phyloP scores from a whole-genome alignment of 2,888 invertebrate genomes.

The Cantharis rufa region DNA sequence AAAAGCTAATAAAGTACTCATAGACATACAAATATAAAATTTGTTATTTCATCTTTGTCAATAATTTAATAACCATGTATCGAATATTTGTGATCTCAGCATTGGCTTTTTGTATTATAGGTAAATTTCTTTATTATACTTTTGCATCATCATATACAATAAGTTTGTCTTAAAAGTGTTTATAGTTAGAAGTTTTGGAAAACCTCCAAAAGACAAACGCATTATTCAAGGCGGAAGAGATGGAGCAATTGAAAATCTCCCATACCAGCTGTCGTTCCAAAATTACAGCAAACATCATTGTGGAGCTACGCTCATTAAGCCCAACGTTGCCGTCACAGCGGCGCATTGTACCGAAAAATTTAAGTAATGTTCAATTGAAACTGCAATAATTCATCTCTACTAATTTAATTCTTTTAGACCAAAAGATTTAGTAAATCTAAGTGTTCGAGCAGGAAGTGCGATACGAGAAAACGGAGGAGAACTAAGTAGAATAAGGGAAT shows the following conservation, averaged over 20 bases:
- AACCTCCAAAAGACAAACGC: not conserved
- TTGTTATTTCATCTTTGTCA: not conserved
- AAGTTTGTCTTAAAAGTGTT: not conserved
- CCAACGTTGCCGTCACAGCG: constrained; percentile 8
- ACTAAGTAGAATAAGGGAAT: not conserved
- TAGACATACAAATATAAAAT: not conserved
- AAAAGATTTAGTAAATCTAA: not conserved
- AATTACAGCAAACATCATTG: not conserved
- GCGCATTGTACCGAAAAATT: constrained; percentile 7
- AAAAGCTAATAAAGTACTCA: not conserved
- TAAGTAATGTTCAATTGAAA: not conserved
- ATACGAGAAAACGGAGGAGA: constrained; percentile 20
- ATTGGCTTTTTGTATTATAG: not conserved
- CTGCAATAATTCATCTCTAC: not conserved
- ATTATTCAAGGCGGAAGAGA: not conserved
- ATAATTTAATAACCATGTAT: not conserved
- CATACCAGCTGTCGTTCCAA: not conserved
- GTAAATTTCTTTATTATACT: too few relatives aligned
- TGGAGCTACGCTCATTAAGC: not conserved
- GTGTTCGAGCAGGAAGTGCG: constrained; percentile 26
- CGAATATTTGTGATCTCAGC: not conserved
- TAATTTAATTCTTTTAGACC: not conserved
- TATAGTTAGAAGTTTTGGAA: not conserved
- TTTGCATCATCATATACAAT: too few relatives aligned
- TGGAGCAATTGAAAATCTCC: not conserved